These are phyloP conservation scores for Clusia tigrina DNA, from an alignment of 2,888 invertebrate species.

Conservation along the genomic window DNA sequence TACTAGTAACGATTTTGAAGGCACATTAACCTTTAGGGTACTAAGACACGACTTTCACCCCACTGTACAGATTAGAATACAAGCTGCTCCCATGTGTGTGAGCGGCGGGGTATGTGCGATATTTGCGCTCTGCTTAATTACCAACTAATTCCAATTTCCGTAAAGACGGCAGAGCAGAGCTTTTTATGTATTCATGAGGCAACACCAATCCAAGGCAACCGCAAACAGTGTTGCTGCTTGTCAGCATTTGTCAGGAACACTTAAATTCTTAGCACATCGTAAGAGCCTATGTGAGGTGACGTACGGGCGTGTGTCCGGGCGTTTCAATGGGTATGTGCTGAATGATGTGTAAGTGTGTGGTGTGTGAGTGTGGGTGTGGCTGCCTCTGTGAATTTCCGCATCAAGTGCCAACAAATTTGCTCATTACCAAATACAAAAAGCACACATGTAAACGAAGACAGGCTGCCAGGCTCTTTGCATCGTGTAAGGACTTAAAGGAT, in stretches of 20 bases:
- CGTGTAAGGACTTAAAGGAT: no score
- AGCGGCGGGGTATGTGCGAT: neutral
- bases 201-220: no score
- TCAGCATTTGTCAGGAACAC: neutral
- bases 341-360: neutral
- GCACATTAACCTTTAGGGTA: no score
- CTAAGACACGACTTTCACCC: no score
- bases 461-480: no score
- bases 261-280: neutral
- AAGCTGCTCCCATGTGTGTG: neutral
- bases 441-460: neutral
- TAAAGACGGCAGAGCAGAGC: neutral
- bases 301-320: neutral
- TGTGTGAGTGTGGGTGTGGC: neutral
- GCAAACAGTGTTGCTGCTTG: neutral
- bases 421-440: neutral
- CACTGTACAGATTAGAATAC: neutral
- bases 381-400: constrained; percentile 1
- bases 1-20: no score
- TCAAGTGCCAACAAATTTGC: neutral
- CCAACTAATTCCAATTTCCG: constrained; percentile 12
- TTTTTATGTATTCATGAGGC: no score
- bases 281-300: no score
- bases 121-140: constrained; percentile 3
- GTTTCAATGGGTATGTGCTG: neutral